These are phyloP conservation scores for Agonum fuliginosum DNA, from an alignment of 2,888 invertebrate genomes.

Conservation along the genomic window DNA sequence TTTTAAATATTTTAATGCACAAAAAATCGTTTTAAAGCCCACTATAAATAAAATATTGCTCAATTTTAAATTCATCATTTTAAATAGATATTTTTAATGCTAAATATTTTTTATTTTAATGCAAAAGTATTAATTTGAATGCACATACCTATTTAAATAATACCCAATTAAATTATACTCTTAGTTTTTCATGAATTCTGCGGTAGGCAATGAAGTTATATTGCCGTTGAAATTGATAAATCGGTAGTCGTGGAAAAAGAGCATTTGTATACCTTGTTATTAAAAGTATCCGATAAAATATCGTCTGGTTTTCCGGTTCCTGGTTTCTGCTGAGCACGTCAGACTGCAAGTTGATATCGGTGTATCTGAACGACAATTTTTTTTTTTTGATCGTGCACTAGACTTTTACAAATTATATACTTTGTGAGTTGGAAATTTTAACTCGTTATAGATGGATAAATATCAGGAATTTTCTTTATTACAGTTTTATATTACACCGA, in stretches of 20 bases:
- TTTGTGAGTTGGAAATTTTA: slow-evolving; percentile 6
- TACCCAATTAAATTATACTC: too few species aligned
- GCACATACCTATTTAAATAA: too few species aligned
- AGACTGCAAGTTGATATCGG: slow-evolving; percentile 11
- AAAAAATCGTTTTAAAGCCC: too few species aligned
- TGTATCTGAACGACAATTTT: slow-evolving; percentile 16
- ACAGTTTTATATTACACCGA: too few species aligned
- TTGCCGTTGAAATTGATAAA: slow-evolving; percentile 1
- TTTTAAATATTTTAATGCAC: too few species aligned
- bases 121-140: too few species aligned
- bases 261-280: slow-evolving; percentile 14
- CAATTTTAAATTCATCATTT: too few species aligned
- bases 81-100: too few species aligned
- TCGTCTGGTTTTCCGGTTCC: slow-evolving; percentile 14
- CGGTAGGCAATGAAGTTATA: background rate
- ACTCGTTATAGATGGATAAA: background rate
- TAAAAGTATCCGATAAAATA: slow-evolving; percentile 14
- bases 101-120: too few species aligned
- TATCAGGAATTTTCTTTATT: background rate
- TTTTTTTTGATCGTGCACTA: slow-evolving; percentile 1
- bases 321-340: slow-evolving; percentile 7
- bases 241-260: slow-evolving; percentile 5
- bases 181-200: too few species aligned
- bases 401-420: slow-evolving; percentile 16
- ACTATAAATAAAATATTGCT: too few species aligned